Evolutionary conservation across 1,140 invertebrate genomes (phyloP), one percentile per base, ranked within the genome.

Genomic region (Ctenoplectra terminalis): DNA sequence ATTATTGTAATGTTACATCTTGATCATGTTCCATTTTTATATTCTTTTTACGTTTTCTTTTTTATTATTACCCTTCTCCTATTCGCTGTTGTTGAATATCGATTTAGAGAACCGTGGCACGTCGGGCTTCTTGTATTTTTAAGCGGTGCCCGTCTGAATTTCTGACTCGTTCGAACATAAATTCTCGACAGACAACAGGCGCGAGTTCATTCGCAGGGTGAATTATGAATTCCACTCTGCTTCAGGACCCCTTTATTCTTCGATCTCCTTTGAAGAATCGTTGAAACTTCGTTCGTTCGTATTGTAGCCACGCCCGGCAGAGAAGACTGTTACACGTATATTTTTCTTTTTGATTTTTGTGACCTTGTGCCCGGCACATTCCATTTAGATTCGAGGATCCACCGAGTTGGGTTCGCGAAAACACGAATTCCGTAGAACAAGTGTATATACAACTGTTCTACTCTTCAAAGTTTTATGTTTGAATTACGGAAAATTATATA

Each of bases 261-360:
- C 75, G 75, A 77, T 77, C 64, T 46, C 40, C 75, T 70, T 70
- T 77, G 64, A 77, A 34, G 75, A 77, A 77, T 77, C 75, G 75
- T 58, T 43, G 64, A 70, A 77, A 70, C 50, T 46, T 40, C 52
- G 5, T 58, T 52, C 31, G 73, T 50, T 56, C 37, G 52, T 58
- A 77, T 70, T 70, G 31, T 43, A 23, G 31, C 52, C 50, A 58
- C 48, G 48, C 40, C 61, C 43, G 48, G 37, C 40, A 76, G n/a
- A 56, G 50, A 69, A 67, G 50, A 20, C 29, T 56, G 31, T 64
- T 54, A 11, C 11, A 20, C 9, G 11, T 15, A 34, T 76, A 54
- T 31, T 46, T n/a, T 20, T 37, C 48, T 73, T 74, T 48, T n/a
- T 11, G 9, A 43, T 61, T 29, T 34, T 9, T 37, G 40, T 23